phyloP scores from a whole-genome alignment of 2,113 vertebrate species.

The Ceuthmochares aereus region DNA sequence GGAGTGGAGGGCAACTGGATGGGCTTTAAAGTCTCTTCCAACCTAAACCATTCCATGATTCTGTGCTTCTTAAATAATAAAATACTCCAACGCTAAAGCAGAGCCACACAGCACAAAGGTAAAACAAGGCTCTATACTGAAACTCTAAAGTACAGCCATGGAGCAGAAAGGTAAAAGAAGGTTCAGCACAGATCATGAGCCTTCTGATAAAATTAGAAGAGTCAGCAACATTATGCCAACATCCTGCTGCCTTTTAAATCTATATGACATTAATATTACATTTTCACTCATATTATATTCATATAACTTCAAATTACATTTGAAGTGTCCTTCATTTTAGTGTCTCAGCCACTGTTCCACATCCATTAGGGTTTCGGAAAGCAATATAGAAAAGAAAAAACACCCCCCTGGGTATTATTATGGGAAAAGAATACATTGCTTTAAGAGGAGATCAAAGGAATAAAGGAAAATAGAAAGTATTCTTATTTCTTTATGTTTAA shows the following conservation, averaged over 20 bases:
- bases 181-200: neutral
- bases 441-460: neutral
- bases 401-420: neutral
- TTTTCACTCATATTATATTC: neutral
- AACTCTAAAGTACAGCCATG: fast-evolving
- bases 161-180: neutral
- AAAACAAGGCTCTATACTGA: neutral
- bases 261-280: slow-evolving; percentile 30
- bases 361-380: neutral
- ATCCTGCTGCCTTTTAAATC: slow-evolving; percentile 17
- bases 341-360: neutral
- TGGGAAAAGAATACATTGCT: neutral
- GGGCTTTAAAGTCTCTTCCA: too few species aligned
- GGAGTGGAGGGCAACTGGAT: too few species aligned
- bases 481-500: neutral
- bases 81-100: neutral
- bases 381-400: neutral
- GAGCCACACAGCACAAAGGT: neutral
- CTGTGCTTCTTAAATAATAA: too few species aligned
- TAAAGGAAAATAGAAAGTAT: neutral
- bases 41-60: too few species aligned
- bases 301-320: neutral
- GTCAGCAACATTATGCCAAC: slow-evolving; percentile 10
- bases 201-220: neutral
- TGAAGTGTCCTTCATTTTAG: neutral